Conservation (phyloP, 2,888 invertebrate genomes). For the Meiosimyza decipiens region DNA sequence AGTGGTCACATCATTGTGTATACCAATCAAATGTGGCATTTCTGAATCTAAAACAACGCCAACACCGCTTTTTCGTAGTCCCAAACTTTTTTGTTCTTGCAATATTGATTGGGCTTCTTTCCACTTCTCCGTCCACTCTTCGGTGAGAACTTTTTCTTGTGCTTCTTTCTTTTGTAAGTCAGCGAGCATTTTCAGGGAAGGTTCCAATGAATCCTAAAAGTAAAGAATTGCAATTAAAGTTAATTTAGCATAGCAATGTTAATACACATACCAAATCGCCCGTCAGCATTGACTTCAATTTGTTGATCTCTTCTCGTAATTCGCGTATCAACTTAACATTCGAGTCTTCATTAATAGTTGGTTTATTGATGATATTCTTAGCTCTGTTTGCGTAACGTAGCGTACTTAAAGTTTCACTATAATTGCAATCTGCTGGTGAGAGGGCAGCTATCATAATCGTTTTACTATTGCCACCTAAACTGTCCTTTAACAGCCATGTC, state of each 20-base stretch:
- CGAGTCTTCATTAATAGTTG: slow-evolving; percentile 89
- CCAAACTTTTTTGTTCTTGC: slow-evolving; percentile 88
- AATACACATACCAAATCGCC: slow-evolving; percentile 72
- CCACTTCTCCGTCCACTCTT: slow-evolving; percentile 96
- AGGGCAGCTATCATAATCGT: slow-evolving; percentile 91
- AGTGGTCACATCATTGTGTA: slow-evolving; percentile 91
- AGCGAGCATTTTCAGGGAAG: slow-evolving; percentile 77
- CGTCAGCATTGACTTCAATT: slow-evolving; percentile 79
- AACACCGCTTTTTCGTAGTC: slow-evolving; percentile 85
- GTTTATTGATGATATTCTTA: slow-evolving; percentile 91
- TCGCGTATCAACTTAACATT: slow-evolving; percentile 89
- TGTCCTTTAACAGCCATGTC: slow-evolving; percentile 89
- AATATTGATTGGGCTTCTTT: slow-evolving; percentile 88
- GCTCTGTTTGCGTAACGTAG: slow-evolving; percentile 89
- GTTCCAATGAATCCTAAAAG: slow-evolving; percentile 69
- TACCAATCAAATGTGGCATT: slow-evolving; percentile 91
- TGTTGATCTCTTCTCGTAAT: slow-evolving; percentile 85
- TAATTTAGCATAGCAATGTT: not conserved
- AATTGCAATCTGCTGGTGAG: slow-evolving; percentile 86
- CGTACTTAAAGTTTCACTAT: slow-evolving; percentile 87
- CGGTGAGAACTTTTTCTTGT: slow-evolving; percentile 87
- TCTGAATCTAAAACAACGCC: slow-evolving; percentile 92
- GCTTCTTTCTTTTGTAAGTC: slow-evolving; percentile 91
- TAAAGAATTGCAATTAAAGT: not conserved
- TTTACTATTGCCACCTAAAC: slow-evolving; percentile 89